phyloP scores from a whole-genome alignment of 2,888 invertebrate genomes.

The Metalampra italica region DNA sequence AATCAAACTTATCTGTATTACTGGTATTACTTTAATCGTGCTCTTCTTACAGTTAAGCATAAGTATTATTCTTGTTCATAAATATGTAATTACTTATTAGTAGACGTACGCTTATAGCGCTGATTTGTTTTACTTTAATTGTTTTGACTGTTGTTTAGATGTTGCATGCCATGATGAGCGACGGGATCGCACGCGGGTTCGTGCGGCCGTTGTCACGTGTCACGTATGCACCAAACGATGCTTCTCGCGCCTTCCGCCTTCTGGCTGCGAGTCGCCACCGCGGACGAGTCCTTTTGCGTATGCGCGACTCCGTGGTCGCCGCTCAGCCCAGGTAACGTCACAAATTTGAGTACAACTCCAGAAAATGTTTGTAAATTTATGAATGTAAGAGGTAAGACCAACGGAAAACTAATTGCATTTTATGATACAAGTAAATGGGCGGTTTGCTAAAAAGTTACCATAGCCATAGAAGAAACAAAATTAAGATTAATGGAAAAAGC shows the following conservation, averaged over 20 bases:
- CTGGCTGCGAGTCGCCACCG: constrained; percentile 44
- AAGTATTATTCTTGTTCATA: too few relatives aligned
- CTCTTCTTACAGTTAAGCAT: too few relatives aligned
- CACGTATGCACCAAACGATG: constrained; percentile 33
- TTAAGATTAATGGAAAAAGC: too few relatives aligned
- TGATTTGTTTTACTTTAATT: not conserved
- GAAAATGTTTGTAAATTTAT: not conserved
- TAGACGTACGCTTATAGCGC: too few relatives aligned
- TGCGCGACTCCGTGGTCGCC: not conserved
- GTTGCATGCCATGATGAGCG: constrained; percentile 36
- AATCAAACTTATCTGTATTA: too few relatives aligned
- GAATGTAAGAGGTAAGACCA: not conserved
- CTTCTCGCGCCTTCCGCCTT: constrained; percentile 37
- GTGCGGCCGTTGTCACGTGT: constrained; percentile 49
- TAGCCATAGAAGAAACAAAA: too few relatives aligned
- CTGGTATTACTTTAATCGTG: too few relatives aligned
- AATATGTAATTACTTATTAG: too few relatives aligned
- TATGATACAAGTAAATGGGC: too few relatives aligned
- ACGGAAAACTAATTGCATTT: too few relatives aligned
- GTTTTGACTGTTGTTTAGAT: constrained; percentile 16
- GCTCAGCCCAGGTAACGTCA: constrained; percentile 1
- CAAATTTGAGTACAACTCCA: too few relatives aligned
- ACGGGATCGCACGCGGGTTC: constrained; percentile 46
- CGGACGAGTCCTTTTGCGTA: constrained; percentile 44
- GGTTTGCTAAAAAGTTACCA: too few relatives aligned